Conservation (phyloP, 2,113 vertebrate genomes). For the Orientallactaga bullata region DNA sequence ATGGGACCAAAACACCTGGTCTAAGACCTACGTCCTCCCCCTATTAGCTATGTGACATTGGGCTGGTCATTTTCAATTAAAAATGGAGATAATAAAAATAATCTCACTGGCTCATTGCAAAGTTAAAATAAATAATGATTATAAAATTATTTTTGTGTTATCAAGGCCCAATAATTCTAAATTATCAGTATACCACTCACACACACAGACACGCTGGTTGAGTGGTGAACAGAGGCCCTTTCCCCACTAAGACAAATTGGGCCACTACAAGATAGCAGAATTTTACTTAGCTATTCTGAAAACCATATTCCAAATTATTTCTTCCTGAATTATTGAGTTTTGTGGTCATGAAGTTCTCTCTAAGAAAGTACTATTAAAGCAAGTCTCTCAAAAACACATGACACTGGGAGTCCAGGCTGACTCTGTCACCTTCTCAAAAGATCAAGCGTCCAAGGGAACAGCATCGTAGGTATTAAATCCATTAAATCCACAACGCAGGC, state of each 20-base stretch:
- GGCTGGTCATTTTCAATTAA: background rate
- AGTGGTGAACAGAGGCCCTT: background rate
- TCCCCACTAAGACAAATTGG: background rate
- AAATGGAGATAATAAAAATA: slow-evolving; percentile 4
- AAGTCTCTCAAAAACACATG: background rate
- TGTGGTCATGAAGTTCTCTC: background rate
- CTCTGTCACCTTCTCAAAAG: background rate
- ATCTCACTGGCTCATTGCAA: background rate
- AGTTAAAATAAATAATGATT: background rate
- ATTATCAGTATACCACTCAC: background rate
- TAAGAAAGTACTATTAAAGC: background rate
- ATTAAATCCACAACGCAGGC: background rate
- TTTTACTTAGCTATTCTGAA: background rate
- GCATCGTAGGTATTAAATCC: slow-evolving; percentile 14
- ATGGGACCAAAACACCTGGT: background rate
- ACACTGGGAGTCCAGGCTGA: background rate
- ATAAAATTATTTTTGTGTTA: background rate
- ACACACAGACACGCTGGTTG: background rate
- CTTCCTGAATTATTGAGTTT: background rate
- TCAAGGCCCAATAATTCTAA: background rate
- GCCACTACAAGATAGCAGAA: background rate
- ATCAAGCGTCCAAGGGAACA: background rate
- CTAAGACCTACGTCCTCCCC: background rate
- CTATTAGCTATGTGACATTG: background rate
- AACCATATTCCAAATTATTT: background rate